These are phyloP conservation scores for Perccottus glenii DNA, from an alignment of 2,113 vertebrate genomes.

Conservation along the genomic window DNA sequence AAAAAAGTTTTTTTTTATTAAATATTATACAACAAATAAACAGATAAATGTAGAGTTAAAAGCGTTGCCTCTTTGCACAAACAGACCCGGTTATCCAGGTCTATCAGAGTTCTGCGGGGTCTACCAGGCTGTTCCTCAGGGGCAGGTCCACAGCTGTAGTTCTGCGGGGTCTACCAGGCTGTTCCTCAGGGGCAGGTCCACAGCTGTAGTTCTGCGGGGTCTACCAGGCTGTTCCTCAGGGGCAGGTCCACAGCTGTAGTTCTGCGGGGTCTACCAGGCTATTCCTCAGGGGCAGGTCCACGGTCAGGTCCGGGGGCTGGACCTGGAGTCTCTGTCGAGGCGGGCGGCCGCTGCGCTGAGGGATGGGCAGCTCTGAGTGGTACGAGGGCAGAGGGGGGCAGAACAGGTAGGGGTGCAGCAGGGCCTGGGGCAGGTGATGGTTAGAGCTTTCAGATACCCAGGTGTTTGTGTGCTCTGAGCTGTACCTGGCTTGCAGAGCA, in stretches of 20 bases:
- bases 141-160: too few relatives aligned
- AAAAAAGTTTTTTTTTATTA: too few relatives aligned
- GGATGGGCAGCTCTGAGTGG: slow-evolving; percentile 88
- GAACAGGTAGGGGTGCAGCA: slow-evolving; percentile 90
- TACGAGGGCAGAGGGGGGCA: slow-evolving; percentile 86
- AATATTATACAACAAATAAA: too few relatives aligned
- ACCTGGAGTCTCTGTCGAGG: slow-evolving; percentile 75
- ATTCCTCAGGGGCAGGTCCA: slow-evolving; percentile 81
- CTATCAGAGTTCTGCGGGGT: too few relatives aligned
- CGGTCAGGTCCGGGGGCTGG: slow-evolving; percentile 81
- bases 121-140: too few relatives aligned
- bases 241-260: slow-evolving; percentile 64
- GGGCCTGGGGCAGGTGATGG: slow-evolving; percentile 77
- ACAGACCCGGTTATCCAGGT: too few relatives aligned
- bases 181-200: slow-evolving; percentile 50
- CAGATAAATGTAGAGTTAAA: too few relatives aligned
- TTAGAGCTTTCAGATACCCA: too few relatives aligned
- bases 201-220: slow-evolving; percentile 20
- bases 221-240: slow-evolving; percentile 67
- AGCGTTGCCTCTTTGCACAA: too few relatives aligned
- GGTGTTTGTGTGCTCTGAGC: neutral
- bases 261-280: slow-evolving; percentile 81
- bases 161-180: too few relatives aligned
- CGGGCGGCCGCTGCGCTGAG: slow-evolving; percentile 79
- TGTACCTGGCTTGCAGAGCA: slow-evolving; percentile 82